Evolutionary conservation across 23 tunicate genomes (phyloP), one percentile per base, ranked within the genome.

Genomic region (Ciona savignyi): DNA sequence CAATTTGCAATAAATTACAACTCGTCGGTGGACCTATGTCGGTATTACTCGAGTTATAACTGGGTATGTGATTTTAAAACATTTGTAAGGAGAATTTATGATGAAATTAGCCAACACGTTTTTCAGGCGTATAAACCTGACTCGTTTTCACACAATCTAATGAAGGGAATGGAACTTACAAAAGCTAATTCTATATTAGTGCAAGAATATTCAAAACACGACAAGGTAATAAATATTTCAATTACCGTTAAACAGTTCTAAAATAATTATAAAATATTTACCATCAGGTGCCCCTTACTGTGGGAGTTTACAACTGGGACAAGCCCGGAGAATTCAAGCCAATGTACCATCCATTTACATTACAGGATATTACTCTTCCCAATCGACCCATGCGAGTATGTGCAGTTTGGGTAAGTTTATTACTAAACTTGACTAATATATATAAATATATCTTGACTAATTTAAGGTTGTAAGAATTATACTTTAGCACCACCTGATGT

Each of bases 371-470:
- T 21, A 26, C 34, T 0, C 32, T 81, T 19, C 86, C 86, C 0
- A 19, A 35, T 4, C 73, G 74, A 66, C 71, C 48, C 29, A 34
- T 81, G 26, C 32, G 34, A 25, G 68, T 81, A 23, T 79, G 86
- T 33, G 86, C 86, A 1, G 65, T 81, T 3, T 73, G 67, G 68
- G 86, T 81, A 30, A 74, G 86, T 73, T 32, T 77, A 4, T 9
- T 22, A 34, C 11, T 32, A n/a, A n/a, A n/a, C n/a, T n/a, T n/a
- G n/a, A n/a, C n/a, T n/a, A n/a, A n/a, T n/a, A n/a, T n/a, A n/a
- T n/a, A n/a, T n/a, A n/a, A n/a, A n/a, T n/a, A n/a, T n/a, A n/a
- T n/a, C n/a, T n/a, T n/a, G n/a, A n/a, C n/a, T n/a, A n/a, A n/a
- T n/a, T n/a, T n/a, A n/a, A n/a, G n/a, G n/a, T n/a, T n/a, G n/a